Evolutionary conservation across 2,113 vertebrate genomes (phyloP).

Genomic region (Balaeniceps rex): DNA sequence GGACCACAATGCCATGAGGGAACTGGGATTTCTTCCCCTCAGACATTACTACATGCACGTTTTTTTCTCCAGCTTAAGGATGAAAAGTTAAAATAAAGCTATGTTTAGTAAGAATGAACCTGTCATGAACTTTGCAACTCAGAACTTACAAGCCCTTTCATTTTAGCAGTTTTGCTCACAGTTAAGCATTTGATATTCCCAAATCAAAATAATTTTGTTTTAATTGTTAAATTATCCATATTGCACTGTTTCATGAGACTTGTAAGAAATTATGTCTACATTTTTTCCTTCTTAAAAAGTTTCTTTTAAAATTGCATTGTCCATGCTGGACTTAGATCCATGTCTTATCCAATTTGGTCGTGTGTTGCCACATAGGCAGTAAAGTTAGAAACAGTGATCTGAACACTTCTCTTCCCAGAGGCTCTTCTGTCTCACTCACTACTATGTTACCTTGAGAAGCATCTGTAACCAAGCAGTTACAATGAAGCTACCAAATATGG

Average conservation of each 20-base stretch:
- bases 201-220: neutral
- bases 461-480: neutral
- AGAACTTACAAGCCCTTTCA: neutral
- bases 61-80: neutral
- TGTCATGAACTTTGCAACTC: neutral
- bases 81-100: neutral
- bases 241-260: rapidly evolving
- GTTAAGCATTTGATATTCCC: neutral
- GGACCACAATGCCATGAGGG: neutral
- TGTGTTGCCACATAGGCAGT: neutral
- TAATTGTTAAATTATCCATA: neutral
- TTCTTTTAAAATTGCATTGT: neutral
- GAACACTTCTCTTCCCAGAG: neutral
- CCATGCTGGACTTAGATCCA: neutral
- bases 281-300: neutral
- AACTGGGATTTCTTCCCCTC: neutral
- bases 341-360: neutral
- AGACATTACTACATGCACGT: neutral
- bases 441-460: neutral
- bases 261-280: neutral
- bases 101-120: neutral
- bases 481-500: neutral
- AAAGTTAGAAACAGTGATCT: neutral
- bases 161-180: neutral
- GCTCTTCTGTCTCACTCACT: neutral